Percentiles rank a stretch among this genome's conserved stretches.
phyloP scores from a whole-genome alignment of 64 coral and sea anemone genomes.

The Cladopsammia gracilis region DNA sequence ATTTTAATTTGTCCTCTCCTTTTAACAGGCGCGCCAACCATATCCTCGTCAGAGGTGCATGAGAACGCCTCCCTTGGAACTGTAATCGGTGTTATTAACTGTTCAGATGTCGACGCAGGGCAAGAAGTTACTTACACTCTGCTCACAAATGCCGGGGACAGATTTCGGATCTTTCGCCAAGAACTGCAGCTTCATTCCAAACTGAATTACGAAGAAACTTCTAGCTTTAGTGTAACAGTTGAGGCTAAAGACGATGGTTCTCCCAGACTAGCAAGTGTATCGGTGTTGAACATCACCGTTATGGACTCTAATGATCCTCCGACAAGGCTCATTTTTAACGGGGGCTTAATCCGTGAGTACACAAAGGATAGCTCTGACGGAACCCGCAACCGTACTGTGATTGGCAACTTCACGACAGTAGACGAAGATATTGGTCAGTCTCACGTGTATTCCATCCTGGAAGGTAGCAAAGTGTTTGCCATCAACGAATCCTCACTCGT shows the following conservation, averaged over 20 bases:
- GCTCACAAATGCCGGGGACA: conserved; percentile 75
- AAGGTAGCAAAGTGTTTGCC: conserved; percentile 6
- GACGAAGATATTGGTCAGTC: conserved; percentile 76
- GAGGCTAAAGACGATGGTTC: conserved; percentile 70
- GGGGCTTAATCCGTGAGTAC: conserved; percentile 50
- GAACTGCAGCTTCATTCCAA: conserved; percentile 40
- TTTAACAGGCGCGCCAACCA: conserved; percentile 50
- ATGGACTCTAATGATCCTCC: conserved; percentile 74
- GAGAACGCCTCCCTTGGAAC: conserved; percentile 72
- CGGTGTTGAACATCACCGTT: conserved; percentile 66
- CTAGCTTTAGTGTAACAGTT: conserved; percentile 42
- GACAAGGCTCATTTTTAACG: conserved; percentile 50
- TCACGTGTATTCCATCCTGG: conserved; percentile 68
- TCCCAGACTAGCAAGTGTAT: conserved; percentile 45
- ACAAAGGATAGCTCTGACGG: neutral
- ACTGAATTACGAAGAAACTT: conserved; percentile 63
- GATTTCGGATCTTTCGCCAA: conserved; percentile 54
- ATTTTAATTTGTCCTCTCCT: neutral
- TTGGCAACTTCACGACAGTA: conserved; percentile 77
- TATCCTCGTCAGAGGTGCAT: conserved; percentile 52
- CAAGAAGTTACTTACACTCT: conserved; percentile 52
- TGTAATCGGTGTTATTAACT: conserved; percentile 64
- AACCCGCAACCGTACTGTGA: conserved; percentile 68
- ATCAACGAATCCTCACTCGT: conserved; percentile 63
- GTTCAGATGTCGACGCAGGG: conserved; percentile 70